These are phyloP conservation scores for Helicoverpa assulta DNA, from an alignment of 2,888 invertebrate species.

Conservation along the genomic window DNA sequence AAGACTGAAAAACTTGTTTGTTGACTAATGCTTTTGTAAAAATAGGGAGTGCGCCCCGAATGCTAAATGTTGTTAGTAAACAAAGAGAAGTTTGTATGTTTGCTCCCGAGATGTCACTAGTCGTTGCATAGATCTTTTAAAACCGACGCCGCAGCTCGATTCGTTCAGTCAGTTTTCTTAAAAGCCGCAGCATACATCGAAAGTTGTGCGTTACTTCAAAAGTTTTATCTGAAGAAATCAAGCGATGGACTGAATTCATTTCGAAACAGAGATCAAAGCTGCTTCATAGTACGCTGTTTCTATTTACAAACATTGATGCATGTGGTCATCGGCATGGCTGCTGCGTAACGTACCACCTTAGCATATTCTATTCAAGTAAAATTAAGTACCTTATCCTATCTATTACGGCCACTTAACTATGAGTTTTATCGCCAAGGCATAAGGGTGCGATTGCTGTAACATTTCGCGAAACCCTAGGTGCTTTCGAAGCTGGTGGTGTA, in stretches of 20 bases:
- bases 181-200: slow-evolving; percentile 68
- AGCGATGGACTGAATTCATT: slow-evolving; percentile 73
- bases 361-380: slow-evolving; percentile 81
- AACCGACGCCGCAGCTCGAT: slow-evolving; percentile 37
- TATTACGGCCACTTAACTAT: slow-evolving; percentile 62
- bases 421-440: slow-evolving; percentile 64
- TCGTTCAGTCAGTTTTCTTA: slow-evolving; percentile 49
- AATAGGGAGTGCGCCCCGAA: slow-evolving; percentile 46
- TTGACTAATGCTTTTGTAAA: slow-evolving; percentile 58
- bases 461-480: slow-evolving; percentile 71
- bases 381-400: slow-evolving; percentile 69
- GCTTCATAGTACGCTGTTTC: slow-evolving; percentile 80
- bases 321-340: slow-evolving; percentile 90
- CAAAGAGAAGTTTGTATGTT: slow-evolving; percentile 75
- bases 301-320: slow-evolving; percentile 90
- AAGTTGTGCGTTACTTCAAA: slow-evolving; percentile 56
- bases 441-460: slow-evolving; percentile 71
- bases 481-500: slow-evolving; percentile 84
- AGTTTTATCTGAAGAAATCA: slow-evolving; percentile 64
- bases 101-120: slow-evolving; percentile 77
- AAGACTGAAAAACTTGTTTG: slow-evolving; percentile 60
- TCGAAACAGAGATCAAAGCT: slow-evolving; percentile 74
- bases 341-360: slow-evolving; percentile 87
- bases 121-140: slow-evolving; percentile 67
- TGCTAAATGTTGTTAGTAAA: slow-evolving; percentile 81